phyloP scores from a whole-genome alignment of 2,797 vertebrate species.

The Malacoraja senta region DNA sequence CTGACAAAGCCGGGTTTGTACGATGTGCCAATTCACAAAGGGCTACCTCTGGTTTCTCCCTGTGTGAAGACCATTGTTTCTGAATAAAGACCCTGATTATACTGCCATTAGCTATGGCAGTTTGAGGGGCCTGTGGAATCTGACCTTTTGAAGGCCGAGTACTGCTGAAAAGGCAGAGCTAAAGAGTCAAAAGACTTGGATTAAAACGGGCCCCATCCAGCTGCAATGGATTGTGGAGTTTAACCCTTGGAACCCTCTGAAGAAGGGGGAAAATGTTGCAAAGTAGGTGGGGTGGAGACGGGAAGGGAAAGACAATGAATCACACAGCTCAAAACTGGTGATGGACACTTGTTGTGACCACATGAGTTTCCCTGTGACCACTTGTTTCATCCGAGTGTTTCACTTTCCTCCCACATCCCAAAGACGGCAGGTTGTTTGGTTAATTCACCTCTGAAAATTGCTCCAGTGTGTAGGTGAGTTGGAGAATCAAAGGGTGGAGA shows the following conservation, averaged over 20 bases:
- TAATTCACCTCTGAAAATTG: too few species aligned
- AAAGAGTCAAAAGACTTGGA: background rate
- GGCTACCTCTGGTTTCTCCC: conserved; percentile 1
- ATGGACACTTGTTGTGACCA: too few species aligned
- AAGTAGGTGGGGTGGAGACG: background rate
- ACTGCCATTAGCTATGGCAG: background rate
- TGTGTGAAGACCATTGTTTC: conserved; percentile 31
- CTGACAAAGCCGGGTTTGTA: conserved; percentile 26
- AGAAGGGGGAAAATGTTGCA: background rate
- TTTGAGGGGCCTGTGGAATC: conserved; percentile 33
- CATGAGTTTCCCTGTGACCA: too few species aligned
- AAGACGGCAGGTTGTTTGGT: too few species aligned
- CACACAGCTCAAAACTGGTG: background rate
- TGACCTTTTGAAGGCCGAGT: conserved; percentile 21
- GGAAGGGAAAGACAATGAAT: background rate
- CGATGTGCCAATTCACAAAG: conserved; percentile 26
- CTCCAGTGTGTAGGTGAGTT: too few species aligned
- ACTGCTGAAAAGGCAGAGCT: conserved; percentile 33
- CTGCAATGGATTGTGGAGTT: background rate
- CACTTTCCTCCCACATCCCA: too few species aligned
- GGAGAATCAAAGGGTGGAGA: too few species aligned
- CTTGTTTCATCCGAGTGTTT: too few species aligned
- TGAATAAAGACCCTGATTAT: conserved; percentile 31
- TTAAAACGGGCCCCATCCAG: background rate
- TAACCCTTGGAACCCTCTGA: background rate